A percentile compares a stretch with the other conserved stretches of the same genome.
Conservation (phyloP, 2,113 vertebrate species). For the Bucco capensis region DNA sequence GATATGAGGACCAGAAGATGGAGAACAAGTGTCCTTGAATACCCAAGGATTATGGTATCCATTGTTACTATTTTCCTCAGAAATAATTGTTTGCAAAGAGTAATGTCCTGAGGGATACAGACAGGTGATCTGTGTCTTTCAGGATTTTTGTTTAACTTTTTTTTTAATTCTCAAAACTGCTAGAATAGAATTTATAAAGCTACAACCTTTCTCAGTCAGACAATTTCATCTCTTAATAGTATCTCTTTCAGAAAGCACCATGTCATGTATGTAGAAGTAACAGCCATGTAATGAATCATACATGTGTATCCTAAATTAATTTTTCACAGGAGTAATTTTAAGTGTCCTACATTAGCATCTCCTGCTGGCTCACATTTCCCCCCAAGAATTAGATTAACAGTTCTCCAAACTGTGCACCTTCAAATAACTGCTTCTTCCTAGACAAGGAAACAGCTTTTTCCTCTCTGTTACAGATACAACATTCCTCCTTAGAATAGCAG, state of each 20-base stretch:
- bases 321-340: slow-evolving; percentile 18
- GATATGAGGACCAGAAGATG: not conserved
- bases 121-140: not conserved
- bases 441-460: not conserved
- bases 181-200: not conserved
- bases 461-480: not conserved
- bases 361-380: not conserved
- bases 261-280: not conserved
- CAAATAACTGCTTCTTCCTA: not conserved
- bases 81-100: not conserved
- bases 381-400: not conserved
- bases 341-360: not conserved
- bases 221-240: not conserved
- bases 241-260: not conserved
- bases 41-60: not conserved
- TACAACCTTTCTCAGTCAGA: not conserved
- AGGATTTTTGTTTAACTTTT: not conserved
- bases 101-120: not conserved
- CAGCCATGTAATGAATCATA: not conserved
- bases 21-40: not conserved
- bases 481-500: not conserved
- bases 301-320: not conserved
- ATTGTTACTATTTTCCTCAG: not conserved
- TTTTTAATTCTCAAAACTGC: not conserved
- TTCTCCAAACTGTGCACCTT: not conserved